Evolutionary conservation across 2,888 invertebrate genomes (phyloP), one percentile per base, ranked within the genome.

Genomic region (Drosophila putrida): DNA sequence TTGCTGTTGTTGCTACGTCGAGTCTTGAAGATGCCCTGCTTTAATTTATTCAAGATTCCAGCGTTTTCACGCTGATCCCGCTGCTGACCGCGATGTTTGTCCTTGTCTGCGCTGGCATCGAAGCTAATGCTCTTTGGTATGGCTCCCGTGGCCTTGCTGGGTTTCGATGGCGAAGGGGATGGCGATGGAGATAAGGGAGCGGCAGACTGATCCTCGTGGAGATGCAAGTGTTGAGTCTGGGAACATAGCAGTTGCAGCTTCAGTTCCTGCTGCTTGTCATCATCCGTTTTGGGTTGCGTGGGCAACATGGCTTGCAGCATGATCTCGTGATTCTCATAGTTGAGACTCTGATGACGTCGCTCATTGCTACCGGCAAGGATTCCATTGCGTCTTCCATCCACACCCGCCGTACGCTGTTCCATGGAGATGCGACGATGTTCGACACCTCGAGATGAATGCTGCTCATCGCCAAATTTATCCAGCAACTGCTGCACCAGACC

Each of bases 71-170:
- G 61, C n/a, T 71, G 77, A 15, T 85, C 65, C 0, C 80, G 80
- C 43, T 79, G 62, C 0, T 79, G 62, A 0, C 36, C 63, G 5
- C 71, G 81, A 43, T 82, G 72, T 54, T 86, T 88, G 11, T 82
- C 86, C 80, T 97, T 95, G 89, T 97, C 97, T 0, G 97, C 97
- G 0, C 96, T 96, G 90, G 97, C 96, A 92, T 98, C 97, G 86
- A 97, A 97, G 91, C 97, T 97, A 82, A 97, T 97, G 88, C 97
- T 97, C 93, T 98, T 98, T 1, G 97, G 97, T 86, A 98, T 97
- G 1, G 97, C 96, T 0, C 97, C 97, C 0, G 96, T 96, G 0
- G 96, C 95, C 20, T 94, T 93, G 4, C 91, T 92, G 0, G 94
- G 93, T 78, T 94, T 94, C 33, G 41, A 15, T 3, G 58, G 6